Evolutionary conservation across 1,140 invertebrate species (phyloP).

Genomic region (Glomeris maerens): DNA sequence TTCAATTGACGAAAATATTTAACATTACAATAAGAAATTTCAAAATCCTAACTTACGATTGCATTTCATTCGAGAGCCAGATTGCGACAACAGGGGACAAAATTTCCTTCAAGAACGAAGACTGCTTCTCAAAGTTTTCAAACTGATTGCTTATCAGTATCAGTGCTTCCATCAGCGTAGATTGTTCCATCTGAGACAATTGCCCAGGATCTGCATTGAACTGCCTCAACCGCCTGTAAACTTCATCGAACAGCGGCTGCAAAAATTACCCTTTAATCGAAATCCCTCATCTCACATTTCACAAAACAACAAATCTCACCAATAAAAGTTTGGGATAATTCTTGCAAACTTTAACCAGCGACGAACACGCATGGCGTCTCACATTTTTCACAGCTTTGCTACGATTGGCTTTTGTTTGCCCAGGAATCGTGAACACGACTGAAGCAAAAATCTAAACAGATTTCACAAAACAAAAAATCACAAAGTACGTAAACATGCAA

Average conservation of each 20-base stretch:
- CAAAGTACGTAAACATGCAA: no score
- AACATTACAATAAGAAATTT: no score
- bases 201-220: slow-evolving; percentile 47
- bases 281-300: not conserved
- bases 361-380: slow-evolving; percentile 66
- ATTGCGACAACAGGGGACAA: slow-evolving; percentile 41
- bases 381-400: slow-evolving; percentile 66
- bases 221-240: slow-evolving; percentile 53
- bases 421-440: slow-evolving; percentile 51
- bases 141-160: slow-evolving; percentile 62
- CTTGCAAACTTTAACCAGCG: slow-evolving; percentile 75
- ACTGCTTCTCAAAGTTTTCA: slow-evolving; percentile 71
- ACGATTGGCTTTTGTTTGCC: slow-evolving; percentile 44
- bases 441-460: slow-evolving; percentile 53
- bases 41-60: slow-evolving; percentile 27
- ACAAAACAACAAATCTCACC: slow-evolving; percentile 22
- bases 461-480: slow-evolving; percentile 10
- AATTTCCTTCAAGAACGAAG: slow-evolving; percentile 63
- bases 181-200: slow-evolving; percentile 68
- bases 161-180: slow-evolving; percentile 43
- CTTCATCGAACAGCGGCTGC: slow-evolving; percentile 71
- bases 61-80: slow-evolving; percentile 27
- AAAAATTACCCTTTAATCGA: no score
- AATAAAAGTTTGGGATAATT: slow-evolving; percentile 55
- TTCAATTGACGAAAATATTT: no score